Conservation (phyloP, 2,888 invertebrate species). For the Acrocyrtus sp. region DNA sequence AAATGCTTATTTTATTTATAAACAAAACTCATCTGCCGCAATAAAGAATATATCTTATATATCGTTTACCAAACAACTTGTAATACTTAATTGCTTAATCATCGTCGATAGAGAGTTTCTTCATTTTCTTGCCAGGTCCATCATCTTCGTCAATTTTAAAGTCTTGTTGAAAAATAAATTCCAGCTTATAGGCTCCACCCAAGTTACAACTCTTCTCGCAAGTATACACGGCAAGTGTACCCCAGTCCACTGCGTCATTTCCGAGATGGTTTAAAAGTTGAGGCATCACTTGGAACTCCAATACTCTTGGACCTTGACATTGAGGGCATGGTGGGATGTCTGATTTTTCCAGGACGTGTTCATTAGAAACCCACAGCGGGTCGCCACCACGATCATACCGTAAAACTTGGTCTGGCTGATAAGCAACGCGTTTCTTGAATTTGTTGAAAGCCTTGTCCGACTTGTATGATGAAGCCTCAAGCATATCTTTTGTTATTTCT, state of each 20-base stretch:
- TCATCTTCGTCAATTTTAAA: slow-evolving; percentile 62
- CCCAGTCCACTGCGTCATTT: slow-evolving; percentile 85
- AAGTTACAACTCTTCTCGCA: slow-evolving; percentile 81
- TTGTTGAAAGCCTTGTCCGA: slow-evolving; percentile 82
- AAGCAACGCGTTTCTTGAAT: slow-evolving; percentile 77
- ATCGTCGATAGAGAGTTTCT: slow-evolving; percentile 24
- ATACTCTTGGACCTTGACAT: slow-evolving; percentile 81
- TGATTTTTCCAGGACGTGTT: slow-evolving; percentile 67
- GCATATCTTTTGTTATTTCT: slow-evolving; percentile 76
- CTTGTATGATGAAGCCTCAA: slow-evolving; percentile 73
- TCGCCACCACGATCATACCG: slow-evolving; percentile 82
- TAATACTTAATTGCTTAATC: slow-evolving; percentile 12
- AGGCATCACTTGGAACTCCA: slow-evolving; percentile 93
- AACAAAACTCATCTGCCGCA: too few relatives aligned
- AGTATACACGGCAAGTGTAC: slow-evolving; percentile 85
- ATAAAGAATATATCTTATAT: not conserved
- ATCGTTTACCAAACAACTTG: not conserved
- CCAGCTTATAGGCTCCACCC: slow-evolving; percentile 77
- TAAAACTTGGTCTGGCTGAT: slow-evolving; percentile 83
- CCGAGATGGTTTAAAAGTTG: slow-evolving; percentile 79
- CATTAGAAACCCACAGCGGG: slow-evolving; percentile 85
- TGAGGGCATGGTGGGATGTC: slow-evolving; percentile 78
- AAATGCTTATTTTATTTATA: too few relatives aligned
- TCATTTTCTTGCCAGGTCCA: slow-evolving; percentile 24
- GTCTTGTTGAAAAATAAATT: slow-evolving; percentile 89